Base-by-base conservation (phyloP, 2,113 vertebrate genomes). In the Petrocephalus zakoni region DNA sequence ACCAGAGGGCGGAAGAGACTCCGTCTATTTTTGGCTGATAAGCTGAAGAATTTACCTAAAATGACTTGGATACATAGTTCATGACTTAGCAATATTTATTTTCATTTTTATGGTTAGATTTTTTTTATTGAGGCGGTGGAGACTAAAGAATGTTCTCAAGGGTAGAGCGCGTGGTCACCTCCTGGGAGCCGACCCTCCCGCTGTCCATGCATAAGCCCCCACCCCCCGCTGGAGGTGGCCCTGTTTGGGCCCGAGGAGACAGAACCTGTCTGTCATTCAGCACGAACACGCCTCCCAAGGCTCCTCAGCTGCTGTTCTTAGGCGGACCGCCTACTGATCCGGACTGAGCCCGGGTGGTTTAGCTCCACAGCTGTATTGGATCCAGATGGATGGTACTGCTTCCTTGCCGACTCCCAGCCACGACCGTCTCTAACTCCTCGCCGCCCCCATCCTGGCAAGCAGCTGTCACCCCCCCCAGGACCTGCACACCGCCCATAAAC, bases 401-500 rank as follows among this genome's bases (percentile, higher is more conserved):
- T 82, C 78, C 22, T 17, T 22, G 34, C 78, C 42, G 0, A 10
- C 19, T 49, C 1, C 46, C 46, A 25, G 11, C 82, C 82, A 49
- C 49, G 47, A n/a, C 81, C 47, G 37, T 84, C 46, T 49, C 22
- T 0, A 34, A 19, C 22, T n/a, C 5, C 42, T 72, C 64, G 10
- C 7, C 9, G 2, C 0, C 68, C 47, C 61, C 61, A 25, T 84
- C 37, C n/a, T 0, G 9, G 21, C 82, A 52, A 25, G 82, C 4
- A 21, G 82, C 82, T 5, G 21, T 11, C 81, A 13, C 29, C 68
- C 8, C 29, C 29, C 34, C 34, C 2, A 52, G 82, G 47, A 8
- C 51, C 49, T 85, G 83, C 42, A 53, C 61, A 22, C 85, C n/a
- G 52, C 91, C 47, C 68, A 68, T 90, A 89, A 53, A 56, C 46